phyloP scores from a whole-genome alignment of 2,113 vertebrate genomes.

The Calyptommatus sinebrachiatus region DNA sequence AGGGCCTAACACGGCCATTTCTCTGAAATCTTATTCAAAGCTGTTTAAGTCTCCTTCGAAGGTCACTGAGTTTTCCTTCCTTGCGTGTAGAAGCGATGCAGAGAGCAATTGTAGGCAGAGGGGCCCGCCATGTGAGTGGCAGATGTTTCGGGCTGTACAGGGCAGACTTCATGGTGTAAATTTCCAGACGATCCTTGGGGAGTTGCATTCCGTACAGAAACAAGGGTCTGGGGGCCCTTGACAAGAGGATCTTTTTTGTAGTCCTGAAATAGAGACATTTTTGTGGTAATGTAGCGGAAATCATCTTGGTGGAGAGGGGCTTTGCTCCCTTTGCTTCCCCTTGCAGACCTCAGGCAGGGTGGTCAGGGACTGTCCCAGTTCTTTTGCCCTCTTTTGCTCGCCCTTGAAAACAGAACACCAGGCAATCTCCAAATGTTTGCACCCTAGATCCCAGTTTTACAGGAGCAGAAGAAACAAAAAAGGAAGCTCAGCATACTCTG shows the following conservation, averaged over 20 bases:
- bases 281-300: background rate
- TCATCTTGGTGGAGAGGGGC: background rate
- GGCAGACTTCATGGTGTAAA: constrained; percentile 65
- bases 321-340: background rate
- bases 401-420: too few relatives aligned
- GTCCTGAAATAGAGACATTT: constrained; percentile 11
- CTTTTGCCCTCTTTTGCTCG: background rate
- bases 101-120: fast-evolving
- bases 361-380: background rate
- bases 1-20: too few relatives aligned
- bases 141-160: constrained; percentile 62
- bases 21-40: background rate
- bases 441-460: background rate
- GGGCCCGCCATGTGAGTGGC: constrained; percentile 10
- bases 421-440: background rate
- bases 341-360: background rate
- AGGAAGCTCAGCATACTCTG: background rate
- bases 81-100: background rate
- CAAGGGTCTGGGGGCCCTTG: background rate
- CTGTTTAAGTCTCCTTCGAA: background rate
- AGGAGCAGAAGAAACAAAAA: background rate
- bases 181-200: constrained; percentile 66
- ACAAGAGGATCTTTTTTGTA: constrained; percentile 1
- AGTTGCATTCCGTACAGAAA: constrained; percentile 15
- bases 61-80: background rate